Evolutionary conservation across 2,888 invertebrate species (phyloP), one percentile per base, ranked within the genome.

Genomic region (Cheilosia vernalis): DNA sequence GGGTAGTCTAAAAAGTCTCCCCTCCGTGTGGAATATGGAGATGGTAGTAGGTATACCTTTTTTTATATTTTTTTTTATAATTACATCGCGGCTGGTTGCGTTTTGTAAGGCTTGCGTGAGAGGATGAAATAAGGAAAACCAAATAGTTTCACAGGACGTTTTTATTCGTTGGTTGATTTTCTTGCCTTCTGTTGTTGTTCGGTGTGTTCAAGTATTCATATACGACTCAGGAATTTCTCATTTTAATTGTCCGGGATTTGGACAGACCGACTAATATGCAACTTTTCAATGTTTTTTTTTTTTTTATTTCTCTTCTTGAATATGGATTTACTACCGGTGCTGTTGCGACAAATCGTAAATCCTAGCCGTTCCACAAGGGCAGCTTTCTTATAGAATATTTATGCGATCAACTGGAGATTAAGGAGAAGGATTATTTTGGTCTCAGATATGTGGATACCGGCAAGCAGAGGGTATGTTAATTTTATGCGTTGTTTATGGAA

Each of bases 341-440:
- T 56, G 49, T 53, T 82, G 67, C 81, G 55, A 69, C 69, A 70
- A 81, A 69, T 42, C 61, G 30, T 61, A 58, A 77, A 78, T 69
- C 24, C 30, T 93, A 97, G 97, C 95, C 96, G 88, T 96, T 96
- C 92, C 96, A 97, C 91, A 98, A 97, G 92, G 98, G 98, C 86
- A 96, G 96, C 92, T 96, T 95, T 93, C 94, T 98, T 88, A 93
- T 98, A 91, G 98, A 98, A 91, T 95, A 96, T 93, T 96, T 98
- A 87, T 98, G 98, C 92, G 96, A 96, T 90, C 96, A 97, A 91
- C 93, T 98, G 89, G 97, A 97, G 93, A 95, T 98, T 87, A 94
- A 96, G 87, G 98, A 98, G 93, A 97, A 96, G 90, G 98, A 98
- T 93, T 98, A 98, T 92, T 97, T 98, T 92, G 98, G 98, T 13